A percentile compares a stretch with the other conserved stretches of the same genome.
These are phyloP conservation scores for Pseudorasbora parva DNA, from an alignment of 2,113 vertebrate species.

Conservation along the genomic window DNA sequence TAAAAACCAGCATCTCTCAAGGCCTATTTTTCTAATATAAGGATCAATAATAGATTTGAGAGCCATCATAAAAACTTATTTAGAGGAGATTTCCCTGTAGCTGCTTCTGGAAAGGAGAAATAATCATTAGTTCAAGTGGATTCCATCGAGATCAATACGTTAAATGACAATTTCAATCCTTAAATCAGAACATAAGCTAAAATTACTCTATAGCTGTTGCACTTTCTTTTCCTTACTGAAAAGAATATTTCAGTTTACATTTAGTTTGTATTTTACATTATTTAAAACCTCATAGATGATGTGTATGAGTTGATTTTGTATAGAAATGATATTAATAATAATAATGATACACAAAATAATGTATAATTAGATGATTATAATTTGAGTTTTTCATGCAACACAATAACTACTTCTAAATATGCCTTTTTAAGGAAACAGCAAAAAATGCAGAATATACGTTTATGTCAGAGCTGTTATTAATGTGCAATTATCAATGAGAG, in stretches of 20 bases:
- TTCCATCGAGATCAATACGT: not conserved
- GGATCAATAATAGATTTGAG: slow-evolving; percentile 8
- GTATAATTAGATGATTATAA: not conserved
- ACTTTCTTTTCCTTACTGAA: not conserved
- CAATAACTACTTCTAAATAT: too few relatives aligned
- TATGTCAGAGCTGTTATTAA: too few relatives aligned
- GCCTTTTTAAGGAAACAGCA: too few relatives aligned
- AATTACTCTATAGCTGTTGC: not conserved
- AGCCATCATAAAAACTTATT: not conserved
- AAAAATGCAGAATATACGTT: too few relatives aligned
- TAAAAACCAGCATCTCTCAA: not conserved
- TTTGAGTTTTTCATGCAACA: too few relatives aligned
- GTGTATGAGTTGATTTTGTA: not conserved
- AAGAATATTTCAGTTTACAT: not conserved
- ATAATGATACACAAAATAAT: not conserved
- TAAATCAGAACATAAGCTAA: not conserved
- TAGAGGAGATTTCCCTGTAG: not conserved
- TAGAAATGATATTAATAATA: not conserved
- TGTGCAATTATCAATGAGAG: too few relatives aligned
- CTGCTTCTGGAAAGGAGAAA: not conserved
- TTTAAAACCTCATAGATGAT: not conserved
- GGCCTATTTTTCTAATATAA: not conserved
- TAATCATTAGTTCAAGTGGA: slow-evolving; percentile 11
- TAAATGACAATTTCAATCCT: not conserved
- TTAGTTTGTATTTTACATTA: not conserved